Evolutionary conservation across 2,113 vertebrate species (phyloP).

Genomic region (Odocoileus virginianus): DNA sequence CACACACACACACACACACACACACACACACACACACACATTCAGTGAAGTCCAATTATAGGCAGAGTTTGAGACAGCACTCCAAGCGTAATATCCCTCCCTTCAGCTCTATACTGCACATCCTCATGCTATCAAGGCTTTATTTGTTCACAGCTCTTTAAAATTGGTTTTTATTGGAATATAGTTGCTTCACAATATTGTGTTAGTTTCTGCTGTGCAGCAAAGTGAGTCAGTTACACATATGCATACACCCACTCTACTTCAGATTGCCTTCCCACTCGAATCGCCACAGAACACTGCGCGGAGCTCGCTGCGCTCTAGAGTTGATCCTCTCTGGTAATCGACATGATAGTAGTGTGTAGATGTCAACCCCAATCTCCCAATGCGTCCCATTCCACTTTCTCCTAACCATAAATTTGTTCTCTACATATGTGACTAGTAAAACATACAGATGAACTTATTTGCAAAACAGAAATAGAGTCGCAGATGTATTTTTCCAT

Average conservation of each 20-base stretch:
- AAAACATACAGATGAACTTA: background rate
- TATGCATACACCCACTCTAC: background rate
- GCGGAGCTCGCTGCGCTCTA: background rate
- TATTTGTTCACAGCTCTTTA: background rate
- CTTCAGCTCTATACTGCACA: background rate
- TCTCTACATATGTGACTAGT: background rate
- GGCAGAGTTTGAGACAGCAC: background rate
- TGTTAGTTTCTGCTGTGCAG: background rate
- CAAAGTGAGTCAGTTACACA: background rate
- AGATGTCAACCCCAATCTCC: background rate
- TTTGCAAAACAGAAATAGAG: background rate
- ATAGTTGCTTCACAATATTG: background rate
- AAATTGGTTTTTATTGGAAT: background rate
- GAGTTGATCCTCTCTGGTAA: background rate
- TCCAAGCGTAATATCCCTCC: background rate
- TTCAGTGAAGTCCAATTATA: background rate
- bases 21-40: background rate
- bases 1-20: background rate
- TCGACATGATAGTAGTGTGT: background rate
- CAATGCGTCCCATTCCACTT: fast-evolving
- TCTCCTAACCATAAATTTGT: background rate
- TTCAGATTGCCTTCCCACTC: background rate
- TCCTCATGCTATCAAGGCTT: background rate
- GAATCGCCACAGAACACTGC: background rate
- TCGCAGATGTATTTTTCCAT: background rate